These are phyloP conservation scores for Eidolon dupreanum DNA, from an alignment of 2,797 vertebrate genomes.

Conservation along the genomic window DNA sequence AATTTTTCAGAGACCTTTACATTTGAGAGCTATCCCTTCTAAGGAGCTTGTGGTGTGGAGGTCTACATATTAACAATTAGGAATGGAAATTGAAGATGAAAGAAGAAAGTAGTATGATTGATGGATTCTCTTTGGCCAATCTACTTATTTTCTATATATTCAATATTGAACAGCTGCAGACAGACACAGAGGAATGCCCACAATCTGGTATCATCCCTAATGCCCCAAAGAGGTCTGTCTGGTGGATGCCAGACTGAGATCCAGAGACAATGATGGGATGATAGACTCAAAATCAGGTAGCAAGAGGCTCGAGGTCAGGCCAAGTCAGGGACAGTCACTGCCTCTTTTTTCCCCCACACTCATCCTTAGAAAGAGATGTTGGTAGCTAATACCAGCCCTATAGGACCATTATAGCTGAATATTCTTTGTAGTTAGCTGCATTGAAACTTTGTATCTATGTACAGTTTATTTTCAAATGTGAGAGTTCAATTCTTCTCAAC, in stretches of 20 bases:
- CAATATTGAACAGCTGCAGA: not conserved
- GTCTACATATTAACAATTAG: not conserved
- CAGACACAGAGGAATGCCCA: not conserved
- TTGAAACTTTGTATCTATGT: not conserved
- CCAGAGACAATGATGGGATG: not conserved
- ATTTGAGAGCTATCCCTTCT: not conserved
- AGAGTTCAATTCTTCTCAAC: not conserved
- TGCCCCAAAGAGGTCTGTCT: not conserved
- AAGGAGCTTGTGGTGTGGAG: not conserved
- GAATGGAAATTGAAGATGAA: conserved; percentile 2
- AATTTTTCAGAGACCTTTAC: not conserved
- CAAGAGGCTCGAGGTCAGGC: not conserved
- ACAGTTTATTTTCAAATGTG: not conserved
- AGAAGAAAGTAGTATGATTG: not conserved
- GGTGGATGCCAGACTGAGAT: not conserved
- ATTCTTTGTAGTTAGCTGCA: not conserved
- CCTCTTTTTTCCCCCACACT: fast-evolving
- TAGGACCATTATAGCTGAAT: not conserved
- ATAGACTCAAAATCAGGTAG: not conserved
- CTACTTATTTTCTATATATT: not conserved
- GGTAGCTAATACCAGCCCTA: not conserved
- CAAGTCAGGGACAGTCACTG: not conserved
- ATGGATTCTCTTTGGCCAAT: not conserved
- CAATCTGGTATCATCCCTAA: not conserved
- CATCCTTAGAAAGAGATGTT: not conserved